Evolutionary conservation across 2,888 invertebrate species (phyloP).

Genomic region (Pollenia angustigena): DNA sequence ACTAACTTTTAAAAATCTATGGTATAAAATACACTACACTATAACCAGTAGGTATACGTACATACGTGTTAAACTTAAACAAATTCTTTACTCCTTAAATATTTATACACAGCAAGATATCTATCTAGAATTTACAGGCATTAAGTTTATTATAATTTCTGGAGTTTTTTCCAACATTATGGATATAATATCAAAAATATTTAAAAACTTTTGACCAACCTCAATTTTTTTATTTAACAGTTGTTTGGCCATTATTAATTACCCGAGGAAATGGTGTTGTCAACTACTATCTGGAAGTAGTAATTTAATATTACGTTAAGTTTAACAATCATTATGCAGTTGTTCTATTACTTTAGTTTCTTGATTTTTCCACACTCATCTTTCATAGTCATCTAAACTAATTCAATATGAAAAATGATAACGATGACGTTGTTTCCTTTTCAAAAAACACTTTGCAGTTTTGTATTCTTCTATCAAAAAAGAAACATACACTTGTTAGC

Average conservation of each 20-base stretch:
- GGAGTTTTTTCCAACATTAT: too few species aligned
- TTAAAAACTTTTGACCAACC: too few species aligned
- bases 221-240: background rate
- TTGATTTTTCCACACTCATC: conserved; percentile 28
- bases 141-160: too few species aligned
- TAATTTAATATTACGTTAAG: conserved; percentile 63
- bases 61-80: too few species aligned
- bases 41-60: too few species aligned
- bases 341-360: conserved; percentile 29
- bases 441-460: conserved; percentile 20
- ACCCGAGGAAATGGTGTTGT: conserved; percentile 31
- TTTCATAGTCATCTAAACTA: conserved; percentile 32
- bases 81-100: too few species aligned
- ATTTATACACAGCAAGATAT: too few species aligned
- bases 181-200: too few species aligned
- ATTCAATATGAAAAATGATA: conserved; percentile 54
- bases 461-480: background rate
- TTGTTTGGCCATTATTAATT: background rate
- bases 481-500: conserved; percentile 4
- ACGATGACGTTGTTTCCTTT: conserved; percentile 64
- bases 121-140: too few species aligned
- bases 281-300: conserved; percentile 12
- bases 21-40: too few species aligned
- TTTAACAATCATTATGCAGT: conserved; percentile 9
- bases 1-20: too few species aligned